Conservation (phyloP, 1,140 invertebrate species). For the Drosophila sucinea region DNA sequence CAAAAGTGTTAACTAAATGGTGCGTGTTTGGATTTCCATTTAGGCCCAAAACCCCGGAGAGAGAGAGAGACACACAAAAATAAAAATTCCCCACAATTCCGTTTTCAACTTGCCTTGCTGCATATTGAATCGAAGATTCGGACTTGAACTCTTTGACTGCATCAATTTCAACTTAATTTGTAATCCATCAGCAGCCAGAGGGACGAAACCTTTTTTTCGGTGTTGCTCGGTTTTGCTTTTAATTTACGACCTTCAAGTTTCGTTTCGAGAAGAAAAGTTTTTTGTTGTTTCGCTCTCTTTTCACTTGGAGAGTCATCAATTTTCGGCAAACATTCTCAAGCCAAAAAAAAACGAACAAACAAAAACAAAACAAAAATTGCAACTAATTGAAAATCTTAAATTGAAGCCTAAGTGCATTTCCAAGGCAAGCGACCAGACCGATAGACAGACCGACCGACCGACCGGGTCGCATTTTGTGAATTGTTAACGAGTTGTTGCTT, state of each 20-base stretch:
- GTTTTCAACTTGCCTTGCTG: constrained; percentile 55
- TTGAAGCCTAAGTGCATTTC: constrained; percentile 77
- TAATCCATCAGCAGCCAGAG: constrained; percentile 66
- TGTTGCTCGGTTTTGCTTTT: constrained; percentile 19
- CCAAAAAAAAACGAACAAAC: not conserved
- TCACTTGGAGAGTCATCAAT: constrained; percentile 65
- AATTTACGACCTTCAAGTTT: constrained; percentile 58
- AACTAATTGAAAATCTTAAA: constrained; percentile 71
- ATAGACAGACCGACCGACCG: constrained; percentile 45
- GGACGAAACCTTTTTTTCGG: constrained; percentile 38
- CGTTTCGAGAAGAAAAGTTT: constrained; percentile 27
- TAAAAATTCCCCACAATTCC: constrained; percentile 48
- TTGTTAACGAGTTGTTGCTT: constrained; percentile 56
- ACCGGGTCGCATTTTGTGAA: constrained; percentile 37
- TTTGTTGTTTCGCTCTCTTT: constrained; percentile 14
- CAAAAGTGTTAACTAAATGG: constrained; percentile 63
- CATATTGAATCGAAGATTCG: constrained; percentile 68
- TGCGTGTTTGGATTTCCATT: constrained; percentile 77
- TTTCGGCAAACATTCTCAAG: constrained; percentile 47
- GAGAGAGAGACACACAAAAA: constrained; percentile 16
- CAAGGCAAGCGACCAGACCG: constrained; percentile 62
- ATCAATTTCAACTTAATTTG: constrained; percentile 65
- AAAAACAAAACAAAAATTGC: constrained; percentile 47
- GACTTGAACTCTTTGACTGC: constrained; percentile 48
- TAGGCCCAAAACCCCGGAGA: constrained; percentile 40